Percentiles rank a stretch among this genome's conserved stretches.
phyloP scores from a whole-genome alignment of 2,888 invertebrate species.

The Ommatoiulus sabulosus region DNA sequence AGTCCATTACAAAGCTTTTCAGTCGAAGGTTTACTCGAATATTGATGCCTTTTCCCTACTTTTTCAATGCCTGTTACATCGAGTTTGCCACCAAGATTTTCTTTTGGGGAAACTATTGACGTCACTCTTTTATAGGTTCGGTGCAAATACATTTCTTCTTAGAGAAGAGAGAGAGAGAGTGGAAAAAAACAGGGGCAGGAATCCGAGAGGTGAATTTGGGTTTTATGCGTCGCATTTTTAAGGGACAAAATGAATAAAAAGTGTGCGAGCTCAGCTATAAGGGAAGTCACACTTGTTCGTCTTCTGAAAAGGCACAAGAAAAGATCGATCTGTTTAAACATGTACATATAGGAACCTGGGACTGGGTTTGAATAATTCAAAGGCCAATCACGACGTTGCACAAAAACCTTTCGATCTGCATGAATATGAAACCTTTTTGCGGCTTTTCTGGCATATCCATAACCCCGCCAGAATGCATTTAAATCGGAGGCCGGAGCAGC shows the following conservation, averaged over 20 bases:
- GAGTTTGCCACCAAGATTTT: not conserved
- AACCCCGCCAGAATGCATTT: slow-evolving; percentile 46
- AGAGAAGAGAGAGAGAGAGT: not conserved
- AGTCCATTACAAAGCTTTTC: slow-evolving; percentile 47
- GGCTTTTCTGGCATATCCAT: slow-evolving; percentile 24
- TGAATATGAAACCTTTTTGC: slow-evolving; percentile 47
- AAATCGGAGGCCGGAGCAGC: slow-evolving; percentile 5
- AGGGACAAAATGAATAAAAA: slow-evolving; percentile 44
- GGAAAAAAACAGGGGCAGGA: not conserved
- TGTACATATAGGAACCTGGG: slow-evolving; percentile 22
- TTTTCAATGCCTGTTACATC: slow-evolving; percentile 1
- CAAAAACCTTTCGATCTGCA: slow-evolving; percentile 48
- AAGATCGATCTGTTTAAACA: slow-evolving; percentile 47
- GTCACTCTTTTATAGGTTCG: not conserved
- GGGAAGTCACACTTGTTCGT: slow-evolving; percentile 40
- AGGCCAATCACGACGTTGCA: slow-evolving; percentile 14
- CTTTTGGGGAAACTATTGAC: slow-evolving; percentile 8
- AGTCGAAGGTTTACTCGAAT: slow-evolving; percentile 40
- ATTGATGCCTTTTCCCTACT: not conserved
- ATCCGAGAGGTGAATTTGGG: slow-evolving; percentile 35
- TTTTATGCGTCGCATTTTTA: slow-evolving; percentile 45
- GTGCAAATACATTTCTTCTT: slow-evolving; percentile 26
- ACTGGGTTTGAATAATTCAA: slow-evolving; percentile 45
- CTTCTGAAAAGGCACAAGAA: slow-evolving; percentile 7
- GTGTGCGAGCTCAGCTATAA: not conserved